Evolutionary conservation across 1,140 invertebrate genomes (phyloP).

Genomic region (Hylyphantes graminicola): DNA sequence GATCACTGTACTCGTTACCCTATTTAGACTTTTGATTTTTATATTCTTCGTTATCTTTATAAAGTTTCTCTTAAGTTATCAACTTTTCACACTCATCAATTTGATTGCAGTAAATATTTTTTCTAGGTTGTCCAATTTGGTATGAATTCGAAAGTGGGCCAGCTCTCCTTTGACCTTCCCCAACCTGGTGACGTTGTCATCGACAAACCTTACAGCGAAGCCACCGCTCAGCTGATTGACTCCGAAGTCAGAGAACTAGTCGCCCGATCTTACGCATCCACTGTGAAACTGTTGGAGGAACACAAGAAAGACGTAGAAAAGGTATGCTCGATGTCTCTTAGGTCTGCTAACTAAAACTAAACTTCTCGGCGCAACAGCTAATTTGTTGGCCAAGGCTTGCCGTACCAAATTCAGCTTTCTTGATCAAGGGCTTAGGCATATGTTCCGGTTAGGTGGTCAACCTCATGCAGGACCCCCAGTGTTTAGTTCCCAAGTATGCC

Average conservation of each 20-base stretch:
- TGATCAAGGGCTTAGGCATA: too few relatives aligned
- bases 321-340: slow-evolving; percentile 68
- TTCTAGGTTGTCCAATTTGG: slow-evolving; percentile 88
- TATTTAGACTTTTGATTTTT: too few relatives aligned
- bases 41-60: too few relatives aligned
- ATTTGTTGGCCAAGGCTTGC: too few relatives aligned
- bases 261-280: slow-evolving; percentile 81
- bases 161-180: slow-evolving; percentile 95
- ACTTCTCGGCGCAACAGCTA: background rate
- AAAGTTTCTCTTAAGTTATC: too few relatives aligned
- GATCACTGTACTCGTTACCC: too few relatives aligned
- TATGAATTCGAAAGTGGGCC: slow-evolving; percentile 98
- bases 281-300: slow-evolving; percentile 81
- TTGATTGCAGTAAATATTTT: background rate
- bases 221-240: slow-evolving; percentile 96
- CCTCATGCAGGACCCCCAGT: too few relatives aligned
- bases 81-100: too few relatives aligned
- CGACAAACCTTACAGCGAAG: slow-evolving; percentile 98
- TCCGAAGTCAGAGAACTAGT: slow-evolving; percentile 91
- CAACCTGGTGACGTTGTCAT: slow-evolving; percentile 91
- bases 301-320: slow-evolving; percentile 92
- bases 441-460: too few relatives aligned
- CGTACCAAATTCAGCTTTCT: too few relatives aligned
- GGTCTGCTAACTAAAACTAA: background rate
- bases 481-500: too few relatives aligned